phyloP scores from a whole-genome alignment of 2,888 invertebrate species.

The Protula sp. region DNA sequence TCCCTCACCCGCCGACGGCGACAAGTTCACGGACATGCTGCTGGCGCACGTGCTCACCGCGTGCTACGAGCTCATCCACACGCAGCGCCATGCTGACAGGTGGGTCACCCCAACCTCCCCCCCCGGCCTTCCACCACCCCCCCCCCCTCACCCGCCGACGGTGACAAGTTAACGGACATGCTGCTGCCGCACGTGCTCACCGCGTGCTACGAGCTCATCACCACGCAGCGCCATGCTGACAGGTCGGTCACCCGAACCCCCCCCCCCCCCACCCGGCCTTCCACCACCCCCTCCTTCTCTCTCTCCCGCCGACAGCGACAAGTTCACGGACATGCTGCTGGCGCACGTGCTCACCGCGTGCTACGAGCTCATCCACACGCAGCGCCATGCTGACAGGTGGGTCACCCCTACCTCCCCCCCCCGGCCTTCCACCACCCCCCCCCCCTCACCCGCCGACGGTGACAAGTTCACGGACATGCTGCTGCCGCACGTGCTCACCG shows the following conservation, averaged over 20 bases:
- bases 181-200: constrained; percentile 64
- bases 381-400: constrained; percentile 57
- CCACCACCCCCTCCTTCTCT: too few relatives aligned
- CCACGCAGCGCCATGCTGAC: constrained; percentile 58
- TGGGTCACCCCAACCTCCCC: too few relatives aligned
- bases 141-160: too few relatives aligned
- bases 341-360: constrained; percentile 64
- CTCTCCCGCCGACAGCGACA: constrained; percentile 67
- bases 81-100: constrained; percentile 57
- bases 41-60: constrained; percentile 64
- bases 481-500: constrained; percentile 63
- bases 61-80: constrained; percentile 66
- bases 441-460: too few relatives aligned
- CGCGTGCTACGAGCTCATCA: constrained; percentile 66
- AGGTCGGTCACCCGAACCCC: too few relatives aligned
- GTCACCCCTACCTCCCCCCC: too few relatives aligned
- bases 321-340: constrained; percentile 64
- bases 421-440: too few relatives aligned
- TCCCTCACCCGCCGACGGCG: too few relatives aligned
- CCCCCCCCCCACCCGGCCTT: too few relatives aligned
- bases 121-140: too few relatives aligned
- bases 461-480: constrained; percentile 65
- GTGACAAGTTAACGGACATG: constrained; percentile 64
- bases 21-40: constrained; percentile 64
- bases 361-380: constrained; percentile 63